Conservation (phyloP, 2,888 invertebrate genomes). For the Epinotia demarniana region DNA sequence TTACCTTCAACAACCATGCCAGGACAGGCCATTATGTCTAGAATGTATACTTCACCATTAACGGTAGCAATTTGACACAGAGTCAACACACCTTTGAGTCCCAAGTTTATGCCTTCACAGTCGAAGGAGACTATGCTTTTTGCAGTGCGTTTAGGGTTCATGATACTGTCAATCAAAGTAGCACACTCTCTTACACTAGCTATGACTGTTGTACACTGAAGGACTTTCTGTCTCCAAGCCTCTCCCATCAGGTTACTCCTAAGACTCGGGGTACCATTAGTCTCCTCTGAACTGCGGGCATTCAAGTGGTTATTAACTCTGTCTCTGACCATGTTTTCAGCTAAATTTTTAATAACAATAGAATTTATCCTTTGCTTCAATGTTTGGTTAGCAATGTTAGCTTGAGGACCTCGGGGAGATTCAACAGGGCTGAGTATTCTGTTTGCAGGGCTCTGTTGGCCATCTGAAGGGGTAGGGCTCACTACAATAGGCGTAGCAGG, state of each 20-base stretch:
- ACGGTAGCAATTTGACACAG: slow-evolving; percentile 93
- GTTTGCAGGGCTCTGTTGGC: slow-evolving; percentile 74
- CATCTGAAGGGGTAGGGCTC: slow-evolving; percentile 80
- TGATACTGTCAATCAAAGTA: slow-evolving; percentile 90
- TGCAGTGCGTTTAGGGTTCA: slow-evolving; percentile 82
- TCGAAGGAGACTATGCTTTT: slow-evolving; percentile 92
- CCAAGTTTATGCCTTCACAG: slow-evolving; percentile 97
- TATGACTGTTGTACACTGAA: slow-evolving; percentile 93
- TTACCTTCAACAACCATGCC: slow-evolving; percentile 91
- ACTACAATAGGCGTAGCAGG: slow-evolving; percentile 70
- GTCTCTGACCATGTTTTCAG: slow-evolving; percentile 90
- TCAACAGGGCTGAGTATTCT: slow-evolving; percentile 82
- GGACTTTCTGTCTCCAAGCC: slow-evolving; percentile 91
- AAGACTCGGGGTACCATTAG: slow-evolving; percentile 74
- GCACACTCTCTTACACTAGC: slow-evolving; percentile 91
- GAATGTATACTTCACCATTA: slow-evolving; percentile 92
- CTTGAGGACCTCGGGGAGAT: slow-evolving; percentile 79
- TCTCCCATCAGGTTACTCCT: slow-evolving; percentile 85
- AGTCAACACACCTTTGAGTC: slow-evolving; percentile 94
- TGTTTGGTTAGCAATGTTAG: slow-evolving; percentile 88
- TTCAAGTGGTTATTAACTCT: slow-evolving; percentile 80
- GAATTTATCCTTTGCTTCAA: slow-evolving; percentile 95
- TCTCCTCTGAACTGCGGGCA: slow-evolving; percentile 74
- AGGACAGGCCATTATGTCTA: slow-evolving; percentile 94
- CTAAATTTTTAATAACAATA: slow-evolving; percentile 94